Evolutionary conservation across 2,797 vertebrate species (phyloP), one percentile per base, ranked within the genome.

Genomic region (Hylomyscus alleni): DNA sequence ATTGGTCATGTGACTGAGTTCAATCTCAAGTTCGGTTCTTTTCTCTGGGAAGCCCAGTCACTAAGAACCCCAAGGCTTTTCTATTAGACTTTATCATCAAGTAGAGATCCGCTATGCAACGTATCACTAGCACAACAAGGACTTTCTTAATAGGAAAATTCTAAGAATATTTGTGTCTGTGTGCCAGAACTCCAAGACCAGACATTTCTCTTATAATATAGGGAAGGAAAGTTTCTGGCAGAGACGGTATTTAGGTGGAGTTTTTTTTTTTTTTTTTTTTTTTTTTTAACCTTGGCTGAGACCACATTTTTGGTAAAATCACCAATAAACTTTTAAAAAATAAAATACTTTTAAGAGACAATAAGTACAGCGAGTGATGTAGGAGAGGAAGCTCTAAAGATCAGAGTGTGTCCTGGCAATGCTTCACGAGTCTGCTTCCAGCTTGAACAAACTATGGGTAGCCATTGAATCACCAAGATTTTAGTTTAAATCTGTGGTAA

Each of bases 301-400:
- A 50, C 26, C 29, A 82, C 26, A 29, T 67, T 54, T 52, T 86
- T 15, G 34, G 22, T 88, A 81, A 90, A 67, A 82, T 78, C n/a
- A 83, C 11, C 29, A 60, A 92, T 10, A 12, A 22, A 10, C 44
- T 47, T 67, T 60, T 20, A 47, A 31, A 85, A 95, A 67, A 40
- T 69, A 87, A 56, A 54, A n/a, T n/a, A 50, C 24, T 58, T 88
- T 89, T 80, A 90, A 88, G 50, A n/a, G 78, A 56, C 52, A 54
- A 0, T 29, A 69, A 29, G 22, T 85, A 24, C 31, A 47, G 5
- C 13, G 50, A 56, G 10, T 65, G 54, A 89, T 31, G 20, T 15
- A n/a, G 62, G 52, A 82, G 47, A 72, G 15, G 37, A 54, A 40
- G 6, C 34, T 40, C 2, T 56, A 47, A n/a, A 78, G 77, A 34